Percentiles rank a stretch among this genome's conserved stretches.
phyloP scores from a whole-genome alignment of 2,797 vertebrate genomes.

The Esox masquinongy region DNA sequence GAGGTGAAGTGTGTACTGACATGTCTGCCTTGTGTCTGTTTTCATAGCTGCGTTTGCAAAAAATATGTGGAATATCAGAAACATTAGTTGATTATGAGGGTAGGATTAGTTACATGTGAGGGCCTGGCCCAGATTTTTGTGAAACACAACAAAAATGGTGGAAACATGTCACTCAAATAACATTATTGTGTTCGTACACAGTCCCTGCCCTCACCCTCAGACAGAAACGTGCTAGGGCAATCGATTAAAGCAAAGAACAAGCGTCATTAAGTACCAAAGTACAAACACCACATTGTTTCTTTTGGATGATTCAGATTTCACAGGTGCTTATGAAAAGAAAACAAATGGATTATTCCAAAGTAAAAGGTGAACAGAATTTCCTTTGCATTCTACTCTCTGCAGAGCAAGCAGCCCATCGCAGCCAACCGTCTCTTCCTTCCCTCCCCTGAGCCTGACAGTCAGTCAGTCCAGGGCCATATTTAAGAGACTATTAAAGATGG shows the following conservation, averaged over 20 bases:
- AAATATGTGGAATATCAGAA: neutral
- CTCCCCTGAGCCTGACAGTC: slow-evolving; percentile 28
- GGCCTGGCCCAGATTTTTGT: neutral
- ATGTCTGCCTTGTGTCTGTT: slow-evolving; percentile 11
- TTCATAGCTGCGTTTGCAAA: neutral
- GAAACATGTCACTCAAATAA: neutral
- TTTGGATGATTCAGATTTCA: neutral
- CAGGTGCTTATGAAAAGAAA: neutral
- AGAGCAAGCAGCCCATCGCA: neutral
- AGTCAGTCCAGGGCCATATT: slow-evolving; percentile 26
- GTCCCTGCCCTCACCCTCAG: neutral
- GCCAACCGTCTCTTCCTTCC: neutral
- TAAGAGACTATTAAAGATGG: slow-evolving; percentile 41
- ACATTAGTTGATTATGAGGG: slow-evolving; percentile 15
- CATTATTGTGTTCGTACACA: neutral
- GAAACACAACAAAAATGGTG: neutral
- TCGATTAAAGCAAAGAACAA: neutral
- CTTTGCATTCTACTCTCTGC: neutral
- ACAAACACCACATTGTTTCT: neutral
- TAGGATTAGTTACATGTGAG: slow-evolving; percentile 39
- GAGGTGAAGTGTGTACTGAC: slow-evolving; percentile 37
- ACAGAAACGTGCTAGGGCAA: neutral
- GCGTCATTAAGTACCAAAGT: neutral
- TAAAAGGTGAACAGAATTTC: neutral
- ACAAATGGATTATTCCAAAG: neutral